phyloP scores from a whole-genome alignment of 2,888 invertebrate species.

The Apamea anceps region DNA sequence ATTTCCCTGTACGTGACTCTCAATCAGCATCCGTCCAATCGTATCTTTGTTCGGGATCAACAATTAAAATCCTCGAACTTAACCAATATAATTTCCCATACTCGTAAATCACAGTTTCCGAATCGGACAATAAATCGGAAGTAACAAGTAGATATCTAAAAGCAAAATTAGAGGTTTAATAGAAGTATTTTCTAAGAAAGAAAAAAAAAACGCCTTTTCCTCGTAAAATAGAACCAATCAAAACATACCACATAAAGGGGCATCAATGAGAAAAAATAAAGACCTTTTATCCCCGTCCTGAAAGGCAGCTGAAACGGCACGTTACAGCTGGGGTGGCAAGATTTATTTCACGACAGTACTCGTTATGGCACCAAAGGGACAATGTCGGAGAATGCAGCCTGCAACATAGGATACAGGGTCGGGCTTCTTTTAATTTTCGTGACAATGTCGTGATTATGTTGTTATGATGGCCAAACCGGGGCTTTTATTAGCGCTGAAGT shows the following conservation, averaged over 20 bases:
- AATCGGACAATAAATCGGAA: slow-evolving; percentile 59
- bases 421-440: slow-evolving; percentile 56
- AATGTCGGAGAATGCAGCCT: slow-evolving; percentile 82
- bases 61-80: slow-evolving; percentile 68
- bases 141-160: slow-evolving; percentile 44
- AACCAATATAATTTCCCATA: slow-evolving; percentile 68
- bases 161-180: slow-evolving; percentile 48
- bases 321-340: slow-evolving; percentile 84
- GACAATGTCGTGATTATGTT: slow-evolving; percentile 43
- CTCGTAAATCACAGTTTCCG: slow-evolving; percentile 62
- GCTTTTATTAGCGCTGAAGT: slow-evolving; percentile 19
- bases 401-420: slow-evolving; percentile 73
- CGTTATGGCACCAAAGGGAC: slow-evolving; percentile 88
- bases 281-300: slow-evolving; percentile 86
- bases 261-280: slow-evolving; percentile 87
- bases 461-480: slow-evolving; percentile 32
- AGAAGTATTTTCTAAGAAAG: slow-evolving; percentile 47
- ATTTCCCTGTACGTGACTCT: slow-evolving; percentile 60
- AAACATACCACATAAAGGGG: slow-evolving; percentile 81
- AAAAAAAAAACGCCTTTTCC: slow-evolving; percentile 67
- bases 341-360: slow-evolving; percentile 88
- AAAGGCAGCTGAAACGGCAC: slow-evolving; percentile 83
- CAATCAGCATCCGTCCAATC: slow-evolving; percentile 49
- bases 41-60: slow-evolving; percentile 63
- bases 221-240: slow-evolving; percentile 84